These are phyloP conservation scores for Phyto melanocephala DNA, from an alignment of 2,888 invertebrate genomes.

Conservation along the genomic window DNA sequence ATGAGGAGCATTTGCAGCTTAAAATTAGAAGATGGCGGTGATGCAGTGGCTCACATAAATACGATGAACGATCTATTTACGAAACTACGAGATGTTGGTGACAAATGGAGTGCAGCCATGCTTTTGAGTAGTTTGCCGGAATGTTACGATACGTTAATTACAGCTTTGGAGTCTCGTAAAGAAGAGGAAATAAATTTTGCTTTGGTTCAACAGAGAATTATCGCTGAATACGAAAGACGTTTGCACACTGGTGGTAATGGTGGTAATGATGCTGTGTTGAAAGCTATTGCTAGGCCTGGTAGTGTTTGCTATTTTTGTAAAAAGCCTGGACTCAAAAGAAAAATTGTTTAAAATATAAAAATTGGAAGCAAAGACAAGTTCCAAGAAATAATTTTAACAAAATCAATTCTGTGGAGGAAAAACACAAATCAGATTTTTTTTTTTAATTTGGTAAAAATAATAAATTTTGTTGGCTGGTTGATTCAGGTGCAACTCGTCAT, in stretches of 20 bases:
- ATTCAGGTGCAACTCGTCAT: conserved; percentile 66
- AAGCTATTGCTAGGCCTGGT: not conserved
- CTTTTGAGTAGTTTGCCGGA: conserved; percentile 27
- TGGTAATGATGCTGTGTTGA: conserved; percentile 12
- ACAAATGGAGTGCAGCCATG: conserved; percentile 40
- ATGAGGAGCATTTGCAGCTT: conserved; percentile 23
- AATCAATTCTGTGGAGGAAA: conserved; percentile 32
- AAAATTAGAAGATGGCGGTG: conserved; percentile 26
- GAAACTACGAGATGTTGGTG: conserved; percentile 29
- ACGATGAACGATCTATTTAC: conserved; percentile 38
- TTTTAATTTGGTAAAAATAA: conserved; percentile 29
- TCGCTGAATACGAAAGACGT: conserved; percentile 44
- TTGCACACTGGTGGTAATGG: conserved; percentile 25
- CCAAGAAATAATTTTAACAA: not conserved
- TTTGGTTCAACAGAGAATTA: conserved; percentile 52
- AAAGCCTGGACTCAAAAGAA: conserved; percentile 37
- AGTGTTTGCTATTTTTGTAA: conserved; percentile 53
- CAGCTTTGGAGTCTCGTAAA: conserved; percentile 16
- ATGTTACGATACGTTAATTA: conserved; percentile 18
- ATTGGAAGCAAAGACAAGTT: conserved; percentile 34
- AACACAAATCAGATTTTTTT: conserved; percentile 17
- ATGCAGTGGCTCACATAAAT: conserved; percentile 33
- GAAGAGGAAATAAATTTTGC: conserved; percentile 43
- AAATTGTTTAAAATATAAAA: conserved; percentile 58
- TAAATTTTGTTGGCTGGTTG: conserved; percentile 53